A percentile compares a stretch with the other conserved stretches of the same genome.
These are phyloP conservation scores for Cheirogaleus medius DNA, from an alignment of 2,113 vertebrate genomes.

Conservation along the genomic window DNA sequence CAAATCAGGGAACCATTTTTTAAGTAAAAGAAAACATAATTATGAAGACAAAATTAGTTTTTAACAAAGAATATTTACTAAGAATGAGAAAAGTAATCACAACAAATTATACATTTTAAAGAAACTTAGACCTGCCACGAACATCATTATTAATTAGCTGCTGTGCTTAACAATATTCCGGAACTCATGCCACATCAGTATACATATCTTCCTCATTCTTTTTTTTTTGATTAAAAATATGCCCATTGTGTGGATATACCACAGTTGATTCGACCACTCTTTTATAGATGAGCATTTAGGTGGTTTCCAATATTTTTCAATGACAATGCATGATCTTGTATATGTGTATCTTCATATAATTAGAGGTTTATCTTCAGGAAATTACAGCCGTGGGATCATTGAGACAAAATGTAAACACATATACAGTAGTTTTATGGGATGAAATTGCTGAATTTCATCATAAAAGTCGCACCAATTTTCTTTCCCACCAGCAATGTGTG, in stretches of 20 bases:
- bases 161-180: not conserved
- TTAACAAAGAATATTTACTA: not conserved
- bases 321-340: not conserved
- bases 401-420: not conserved
- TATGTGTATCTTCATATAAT: not conserved
- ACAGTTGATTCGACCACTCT: not conserved
- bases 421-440: not conserved
- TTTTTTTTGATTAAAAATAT: not conserved
- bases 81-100: not conserved
- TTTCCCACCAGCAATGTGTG: not conserved
- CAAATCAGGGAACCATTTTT: not conserved
- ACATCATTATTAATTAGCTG: not conserved
- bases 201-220: not conserved
- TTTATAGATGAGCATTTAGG: not conserved
- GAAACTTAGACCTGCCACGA: not conserved
- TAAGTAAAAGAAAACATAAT: not conserved
- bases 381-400: not conserved
- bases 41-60: constrained; percentile 1
- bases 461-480: not conserved
- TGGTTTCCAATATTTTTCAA: not conserved
- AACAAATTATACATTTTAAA: not conserved
- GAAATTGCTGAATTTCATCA: not conserved
- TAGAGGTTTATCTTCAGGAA: not conserved
- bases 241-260: not conserved
- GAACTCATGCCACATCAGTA: not conserved